Conservation (phyloP, 2,888 invertebrate genomes). For the Craniophora ligustri region DNA sequence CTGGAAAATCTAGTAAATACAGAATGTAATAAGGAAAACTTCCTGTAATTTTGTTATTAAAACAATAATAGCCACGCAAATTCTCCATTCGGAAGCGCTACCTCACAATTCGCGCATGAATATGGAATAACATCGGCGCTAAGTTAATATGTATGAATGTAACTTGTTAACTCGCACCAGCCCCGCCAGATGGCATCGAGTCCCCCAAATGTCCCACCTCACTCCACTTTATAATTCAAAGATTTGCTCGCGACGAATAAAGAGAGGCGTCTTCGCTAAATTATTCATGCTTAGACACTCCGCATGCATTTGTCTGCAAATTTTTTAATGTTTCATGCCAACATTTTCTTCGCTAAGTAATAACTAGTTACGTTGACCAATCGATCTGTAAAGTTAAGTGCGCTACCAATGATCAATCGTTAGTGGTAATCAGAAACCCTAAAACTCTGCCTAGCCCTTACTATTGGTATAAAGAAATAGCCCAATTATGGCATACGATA, state of each 20-base stretch:
- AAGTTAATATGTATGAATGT: conserved; percentile 86
- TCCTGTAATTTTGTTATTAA: conserved; percentile 28
- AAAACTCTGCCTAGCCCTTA: no score
- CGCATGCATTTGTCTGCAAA: conserved; percentile 42
- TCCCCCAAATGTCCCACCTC: conserved; percentile 70
- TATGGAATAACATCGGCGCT: conserved; percentile 73
- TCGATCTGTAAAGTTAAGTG: conserved; percentile 2
- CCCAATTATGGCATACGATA: no score
- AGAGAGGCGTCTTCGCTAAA: conserved; percentile 76
- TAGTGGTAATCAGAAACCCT: no score
- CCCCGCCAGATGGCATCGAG: conserved; percentile 70
- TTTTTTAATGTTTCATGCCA: conserved; percentile 42
- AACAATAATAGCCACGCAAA: conserved; percentile 48
- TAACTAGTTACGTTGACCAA: no score
- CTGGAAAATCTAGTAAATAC: conserved; percentile 6
- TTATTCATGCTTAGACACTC: conserved; percentile 74
- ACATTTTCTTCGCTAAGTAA: conserved; percentile 29
- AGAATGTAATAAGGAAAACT: no score
- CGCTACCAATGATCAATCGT: no score
- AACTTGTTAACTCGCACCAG: conserved; percentile 76
- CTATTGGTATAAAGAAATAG: no score
- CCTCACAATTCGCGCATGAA: conserved; percentile 69
- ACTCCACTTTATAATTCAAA: conserved; percentile 83
- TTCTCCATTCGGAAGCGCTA: conserved; percentile 54
- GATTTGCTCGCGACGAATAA: conserved; percentile 81